These are phyloP conservation scores for Rhabdomys dilectus DNA, from an alignment of 2,113 vertebrate genomes.

Conservation along the genomic window DNA sequence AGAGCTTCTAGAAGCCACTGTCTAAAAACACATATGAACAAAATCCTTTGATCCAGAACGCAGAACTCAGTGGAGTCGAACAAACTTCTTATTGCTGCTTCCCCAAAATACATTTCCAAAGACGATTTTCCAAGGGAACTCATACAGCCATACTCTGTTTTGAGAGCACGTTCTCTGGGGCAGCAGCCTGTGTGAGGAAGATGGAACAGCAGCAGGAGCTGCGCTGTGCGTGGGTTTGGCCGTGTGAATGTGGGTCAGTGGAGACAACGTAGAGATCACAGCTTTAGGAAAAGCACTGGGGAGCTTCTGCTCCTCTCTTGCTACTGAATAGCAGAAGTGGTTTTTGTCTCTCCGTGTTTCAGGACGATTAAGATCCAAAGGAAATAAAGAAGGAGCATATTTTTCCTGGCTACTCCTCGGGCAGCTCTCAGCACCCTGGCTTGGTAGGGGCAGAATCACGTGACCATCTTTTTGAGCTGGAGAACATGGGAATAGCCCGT, in stretches of 20 bases:
- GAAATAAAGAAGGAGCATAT: constrained; percentile 80
- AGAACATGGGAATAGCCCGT: constrained; percentile 75
- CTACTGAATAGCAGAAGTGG: constrained; percentile 78
- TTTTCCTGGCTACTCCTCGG: constrained; percentile 77
- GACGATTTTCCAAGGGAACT: neutral
- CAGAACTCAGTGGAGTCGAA: neutral
- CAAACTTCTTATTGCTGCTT: neutral
- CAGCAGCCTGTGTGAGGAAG: neutral
- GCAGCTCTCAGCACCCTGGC: constrained; percentile 51
- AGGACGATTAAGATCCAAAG: constrained; percentile 81
- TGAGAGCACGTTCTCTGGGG: neutral
- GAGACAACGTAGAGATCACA: constrained; percentile 57
- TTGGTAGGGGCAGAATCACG: constrained; percentile 55
- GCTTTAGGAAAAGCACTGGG: constrained; percentile 70
- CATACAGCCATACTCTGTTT: neutral
- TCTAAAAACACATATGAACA: neutral
- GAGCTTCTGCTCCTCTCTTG: constrained; percentile 78
- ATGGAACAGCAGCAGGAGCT: neutral
- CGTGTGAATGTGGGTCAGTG: constrained; percentile 69
- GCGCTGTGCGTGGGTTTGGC: neutral
- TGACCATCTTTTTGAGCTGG: constrained; percentile 68
- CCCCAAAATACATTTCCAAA: neutral
- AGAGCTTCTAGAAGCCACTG: neutral
- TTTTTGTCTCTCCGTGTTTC: constrained; percentile 84
- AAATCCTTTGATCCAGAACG: neutral